Conservation (phyloP, 2,113 vertebrate genomes). For the Myotis davidii region DNA sequence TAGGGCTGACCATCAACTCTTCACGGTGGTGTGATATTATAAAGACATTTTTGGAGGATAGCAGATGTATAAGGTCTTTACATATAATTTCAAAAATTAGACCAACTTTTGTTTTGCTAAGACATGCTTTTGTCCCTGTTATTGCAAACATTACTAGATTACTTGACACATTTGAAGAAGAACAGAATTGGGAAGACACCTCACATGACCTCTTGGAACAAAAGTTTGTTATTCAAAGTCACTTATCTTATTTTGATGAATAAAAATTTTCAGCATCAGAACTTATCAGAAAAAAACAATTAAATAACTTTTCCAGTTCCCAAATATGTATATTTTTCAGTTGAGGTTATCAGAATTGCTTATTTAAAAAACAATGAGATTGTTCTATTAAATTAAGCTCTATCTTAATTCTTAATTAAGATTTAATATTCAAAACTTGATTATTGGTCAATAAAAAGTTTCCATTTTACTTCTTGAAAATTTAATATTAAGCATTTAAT, state of each 20-base stretch:
- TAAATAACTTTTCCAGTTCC: neutral
- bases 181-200: neutral
- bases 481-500: neutral
- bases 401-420: neutral
- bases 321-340: neutral
- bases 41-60: neutral
- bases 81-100: neutral
- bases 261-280: neutral
- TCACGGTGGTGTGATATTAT: neutral
- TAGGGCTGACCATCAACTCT: neutral
- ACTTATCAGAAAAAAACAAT: neutral
- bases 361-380: neutral
- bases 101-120: neutral
- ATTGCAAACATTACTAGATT: neutral
- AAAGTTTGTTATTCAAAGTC: neutral
- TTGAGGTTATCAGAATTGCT: neutral
- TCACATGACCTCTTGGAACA: neutral
- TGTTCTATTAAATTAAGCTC: neutral
- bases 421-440: neutral
- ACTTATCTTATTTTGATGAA: neutral
- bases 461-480: neutral
- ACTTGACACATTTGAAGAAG: neutral
- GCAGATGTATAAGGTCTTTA: neutral
- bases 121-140: neutral
- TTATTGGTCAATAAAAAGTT: neutral